A percentile compares a stretch with the other conserved stretches of the same genome.
Conservation (phyloP, 2,888 invertebrate genomes). For the Hylaea fasciaria region DNA sequence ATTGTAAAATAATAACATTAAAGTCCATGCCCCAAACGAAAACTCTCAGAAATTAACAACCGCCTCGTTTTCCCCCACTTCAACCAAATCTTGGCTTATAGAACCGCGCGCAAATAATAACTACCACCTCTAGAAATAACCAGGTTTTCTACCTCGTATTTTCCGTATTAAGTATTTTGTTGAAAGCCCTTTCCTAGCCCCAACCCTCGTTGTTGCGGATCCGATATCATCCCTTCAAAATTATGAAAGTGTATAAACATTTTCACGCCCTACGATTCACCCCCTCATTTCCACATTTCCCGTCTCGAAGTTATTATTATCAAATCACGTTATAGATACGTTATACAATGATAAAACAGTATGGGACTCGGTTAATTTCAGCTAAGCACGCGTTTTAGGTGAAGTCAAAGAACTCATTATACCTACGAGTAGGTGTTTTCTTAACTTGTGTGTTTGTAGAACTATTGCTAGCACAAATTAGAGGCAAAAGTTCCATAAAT, state of each 20-base stretch:
- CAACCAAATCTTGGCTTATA: conserved; percentile 55
- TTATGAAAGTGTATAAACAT: conserved; percentile 85
- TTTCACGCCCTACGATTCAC: conserved; percentile 77
- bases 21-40: not conserved
- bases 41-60: conserved; percentile 32
- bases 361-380: not conserved
- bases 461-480: too few relatives aligned
- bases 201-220: conserved; percentile 72
- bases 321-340: conserved; percentile 75
- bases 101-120: conserved; percentile 60
- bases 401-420: too few relatives aligned
- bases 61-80: conserved; percentile 38
- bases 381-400: not conserved
- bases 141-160: conserved; percentile 74
- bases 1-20: too few relatives aligned
- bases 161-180: conserved; percentile 79
- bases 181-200: conserved; percentile 71
- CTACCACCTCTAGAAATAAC: conserved; percentile 61
- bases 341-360: conserved; percentile 6
- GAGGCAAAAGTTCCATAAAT: too few relatives aligned
- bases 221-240: conserved; percentile 81
- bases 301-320: conserved; percentile 81
- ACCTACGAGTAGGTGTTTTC: too few relatives aligned
- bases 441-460: too few relatives aligned
- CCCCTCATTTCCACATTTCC: conserved; percentile 76